These are phyloP conservation scores for Piscicola geometra DNA, from an alignment of 2,888 invertebrate genomes.

Conservation along the genomic window DNA sequence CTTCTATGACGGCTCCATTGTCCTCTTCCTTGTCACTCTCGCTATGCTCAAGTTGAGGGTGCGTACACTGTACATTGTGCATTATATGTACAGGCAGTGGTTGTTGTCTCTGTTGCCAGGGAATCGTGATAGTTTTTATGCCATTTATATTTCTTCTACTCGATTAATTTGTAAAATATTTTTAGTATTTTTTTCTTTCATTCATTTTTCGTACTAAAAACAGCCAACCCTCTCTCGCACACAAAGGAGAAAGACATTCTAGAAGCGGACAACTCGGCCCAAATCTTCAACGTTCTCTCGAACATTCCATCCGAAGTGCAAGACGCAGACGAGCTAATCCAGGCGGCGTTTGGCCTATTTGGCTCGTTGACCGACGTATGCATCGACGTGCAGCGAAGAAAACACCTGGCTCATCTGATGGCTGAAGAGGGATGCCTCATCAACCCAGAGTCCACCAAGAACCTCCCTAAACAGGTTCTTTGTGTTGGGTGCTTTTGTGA, in stretches of 20 bases:
- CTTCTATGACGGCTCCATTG: slow-evolving; percentile 88
- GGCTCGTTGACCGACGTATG: slow-evolving; percentile 77
- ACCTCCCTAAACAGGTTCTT: slow-evolving; percentile 89
- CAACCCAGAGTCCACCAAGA: slow-evolving; percentile 80
- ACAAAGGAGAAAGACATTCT: slow-evolving; percentile 70
- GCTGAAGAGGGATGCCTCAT: slow-evolving; percentile 90
- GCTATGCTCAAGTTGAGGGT: slow-evolving; percentile 81
- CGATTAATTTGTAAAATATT: too few relatives aligned
- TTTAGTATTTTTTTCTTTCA: not conserved
- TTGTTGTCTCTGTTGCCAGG: too few relatives aligned
- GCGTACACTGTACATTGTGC: slow-evolving; percentile 39
- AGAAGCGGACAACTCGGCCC: slow-evolving; percentile 86
- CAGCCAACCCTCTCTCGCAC: not conserved
- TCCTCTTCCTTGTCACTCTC: slow-evolving; percentile 85
- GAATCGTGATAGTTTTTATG: too few relatives aligned
- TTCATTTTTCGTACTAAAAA: not conserved
- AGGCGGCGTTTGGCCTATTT: slow-evolving; percentile 70
- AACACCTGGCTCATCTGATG: slow-evolving; percentile 91
- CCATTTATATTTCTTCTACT: too few relatives aligned
- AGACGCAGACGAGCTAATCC: slow-evolving; percentile 79
- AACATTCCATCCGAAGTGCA: slow-evolving; percentile 86
- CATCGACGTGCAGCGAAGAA: slow-evolving; percentile 79
- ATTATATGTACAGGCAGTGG: not conserved
- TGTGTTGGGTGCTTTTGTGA: too few relatives aligned
- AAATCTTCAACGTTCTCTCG: slow-evolving; percentile 93